Base-by-base conservation (phyloP, 2,888 invertebrate species). In the Drosophila maculinotata region DNA sequence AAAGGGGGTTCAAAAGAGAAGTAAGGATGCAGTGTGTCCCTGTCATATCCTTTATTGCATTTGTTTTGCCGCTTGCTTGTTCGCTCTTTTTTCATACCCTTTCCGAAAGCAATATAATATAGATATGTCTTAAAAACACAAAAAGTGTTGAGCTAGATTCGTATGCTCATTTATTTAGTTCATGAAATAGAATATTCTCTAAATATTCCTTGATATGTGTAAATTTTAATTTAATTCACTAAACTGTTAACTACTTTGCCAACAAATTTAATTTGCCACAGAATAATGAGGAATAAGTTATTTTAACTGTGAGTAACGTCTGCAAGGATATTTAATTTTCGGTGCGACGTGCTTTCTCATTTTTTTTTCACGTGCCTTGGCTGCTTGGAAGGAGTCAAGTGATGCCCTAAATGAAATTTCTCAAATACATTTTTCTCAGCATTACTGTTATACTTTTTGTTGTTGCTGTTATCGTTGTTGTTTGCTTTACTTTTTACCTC, bases 41-140 rank as follows among this genome's bases (percentile, higher is more conserved):
- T 83, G 74, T 82, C 83, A 79, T 82, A 68, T 68, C 57, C 64
- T 60, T 87, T 87, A 81, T 79, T 86, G 78, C 70, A 84, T 88
- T 83, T 79, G 57, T 67, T 69, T 66, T 69, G 60, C 31, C 47
- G 41, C 64, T 60, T 65, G 35, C 48, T 67, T 58, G 39, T 59
- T 57, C 26, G 7, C 35, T 30, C 12, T 17, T 25, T 38, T 36
- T n/a, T 31, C 9, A 45, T 42, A 15, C 28, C 23, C 35, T 53
- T 25, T 8, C 6, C 30, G 26, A 35, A 12, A 7, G 15, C 35
- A 9, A 12, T 28, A 39, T 20, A 12, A 12, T 31, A 15, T 31
- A 3, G 8, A 1, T 17, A n/a, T 15, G 15, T 5, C 6, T 20
- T n/a, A n/a, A n/a, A n/a, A n/a, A n/a, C n/a, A n/a, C n/a, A n/a